phyloP scores from a whole-genome alignment of 2,113 vertebrate species.

The Nyctereutes procyonoides region DNA sequence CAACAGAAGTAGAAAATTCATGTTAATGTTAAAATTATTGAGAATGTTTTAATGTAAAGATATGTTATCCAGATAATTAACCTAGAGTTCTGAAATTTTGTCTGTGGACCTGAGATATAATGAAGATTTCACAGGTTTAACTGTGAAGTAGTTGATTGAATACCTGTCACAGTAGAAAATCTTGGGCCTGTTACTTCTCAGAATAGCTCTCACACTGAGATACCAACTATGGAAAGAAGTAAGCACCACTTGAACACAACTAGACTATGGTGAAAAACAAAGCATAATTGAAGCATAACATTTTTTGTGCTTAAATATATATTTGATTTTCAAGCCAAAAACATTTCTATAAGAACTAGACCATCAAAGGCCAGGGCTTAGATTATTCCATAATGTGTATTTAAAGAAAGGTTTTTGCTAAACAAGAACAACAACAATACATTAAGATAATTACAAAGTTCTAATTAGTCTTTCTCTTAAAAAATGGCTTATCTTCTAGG shows the following conservation, averaged over 20 bases:
- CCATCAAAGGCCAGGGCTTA: conserved; percentile 67
- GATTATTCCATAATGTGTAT: conserved; percentile 68
- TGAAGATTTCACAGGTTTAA: neutral
- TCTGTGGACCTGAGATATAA: neutral
- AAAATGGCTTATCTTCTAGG: conserved; percentile 83
- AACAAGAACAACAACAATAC: conserved; percentile 77
- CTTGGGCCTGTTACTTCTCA: neutral
- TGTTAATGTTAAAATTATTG: neutral
- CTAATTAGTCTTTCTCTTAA: conserved; percentile 83
- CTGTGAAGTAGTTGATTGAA: neutral
- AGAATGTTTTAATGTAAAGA: neutral
- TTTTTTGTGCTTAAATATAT: conserved; percentile 57
- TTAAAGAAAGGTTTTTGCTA: conserved; percentile 63
- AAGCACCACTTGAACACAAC: neutral
- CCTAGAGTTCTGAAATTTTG: neutral
- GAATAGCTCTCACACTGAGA: neutral
- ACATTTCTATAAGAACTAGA: neutral
- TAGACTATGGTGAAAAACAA: neutral
- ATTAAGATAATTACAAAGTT: conserved; percentile 83
- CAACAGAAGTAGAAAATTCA: neutral
- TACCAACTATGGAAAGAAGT: neutral
- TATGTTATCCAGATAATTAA: neutral
- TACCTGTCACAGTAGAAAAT: neutral
- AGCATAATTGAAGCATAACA: neutral
- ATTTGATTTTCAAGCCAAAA: conserved; percentile 49